Evolutionary conservation across 2,888 invertebrate genomes (phyloP), one percentile per base, ranked within the genome.

Genomic region (Trachelus stipa): DNA sequence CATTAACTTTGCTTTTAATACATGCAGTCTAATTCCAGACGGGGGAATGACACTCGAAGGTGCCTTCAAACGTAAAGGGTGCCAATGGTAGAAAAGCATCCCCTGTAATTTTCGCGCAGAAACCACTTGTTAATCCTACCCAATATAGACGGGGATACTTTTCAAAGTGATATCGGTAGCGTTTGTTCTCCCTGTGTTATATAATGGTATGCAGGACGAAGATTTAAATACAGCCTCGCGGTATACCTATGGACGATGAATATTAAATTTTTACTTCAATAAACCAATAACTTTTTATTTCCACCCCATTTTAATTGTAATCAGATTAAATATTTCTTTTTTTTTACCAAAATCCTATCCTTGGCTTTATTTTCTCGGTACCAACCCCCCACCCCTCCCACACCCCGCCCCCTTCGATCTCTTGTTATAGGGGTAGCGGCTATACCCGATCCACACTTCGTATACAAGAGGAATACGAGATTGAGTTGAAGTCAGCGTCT

Each of bases 1-100:
- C 83, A 84, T 85, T 85, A 83, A 79, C 82, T 82, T 80, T 81
- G 82, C 81, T 82, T 83, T 83, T 83, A 79, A 83, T 82, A 82
- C 79, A 80, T 81, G 79, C 79, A 79, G 81, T 56, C 56, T 56
- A 56, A 56, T 56, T 23, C 56, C 56, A 56, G 56, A 79, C 68
- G 35, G 35, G 68, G 40, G 33, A 30, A 30, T 68, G 69, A 69
- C 69, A 73, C 56, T 68, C 74, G 68, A 71, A 71, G 71, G 31
- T 33, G 71, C 15, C 71, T 71, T 71, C 71, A 33, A 31, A 33
- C 71, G 71, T 31, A 71, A 31, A 15, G 71, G 71, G 56, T 23
- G 56, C 56, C 56, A 56, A 56, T 23, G 56, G 56, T 56, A 56
- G 56, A 56, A 56, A 56, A 56, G 56, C 56, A 56, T 56, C 56